Evolutionary conservation across 2,113 vertebrate species (phyloP).

Genomic region (Alligator mississippiensis): DNA sequence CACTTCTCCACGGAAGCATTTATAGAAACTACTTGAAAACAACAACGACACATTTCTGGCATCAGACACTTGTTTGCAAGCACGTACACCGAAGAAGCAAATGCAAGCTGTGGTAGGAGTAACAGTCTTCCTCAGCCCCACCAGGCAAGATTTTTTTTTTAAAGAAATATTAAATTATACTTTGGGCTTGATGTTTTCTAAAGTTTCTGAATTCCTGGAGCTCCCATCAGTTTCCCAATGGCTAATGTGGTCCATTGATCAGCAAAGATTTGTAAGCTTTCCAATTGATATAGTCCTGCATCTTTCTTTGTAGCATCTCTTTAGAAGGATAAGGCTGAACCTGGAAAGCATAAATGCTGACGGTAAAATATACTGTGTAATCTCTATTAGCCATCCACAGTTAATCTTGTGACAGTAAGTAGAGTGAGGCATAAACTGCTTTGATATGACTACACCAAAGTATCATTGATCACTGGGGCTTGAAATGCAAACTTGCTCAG

Average conservation of each 20-base stretch:
- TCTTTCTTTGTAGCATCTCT: conserved; percentile 28
- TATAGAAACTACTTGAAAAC: conserved; percentile 26
- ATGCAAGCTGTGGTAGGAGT: conserved; percentile 16
- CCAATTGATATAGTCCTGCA: not conserved
- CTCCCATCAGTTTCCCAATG: not conserved
- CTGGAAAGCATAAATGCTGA: conserved; percentile 31
- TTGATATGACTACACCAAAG: conserved; percentile 12
- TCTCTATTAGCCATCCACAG: conserved; percentile 33
- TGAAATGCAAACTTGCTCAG: conserved; percentile 33
- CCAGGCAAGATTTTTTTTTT: not conserved
- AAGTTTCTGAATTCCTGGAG: conserved; percentile 22
- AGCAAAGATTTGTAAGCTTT: conserved; percentile 40
- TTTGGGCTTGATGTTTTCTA: conserved; percentile 15
- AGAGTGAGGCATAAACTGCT: conserved; percentile 23
- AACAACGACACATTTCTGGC: conserved; percentile 29
- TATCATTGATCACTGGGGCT: not conserved
- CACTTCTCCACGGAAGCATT: conserved; percentile 34
- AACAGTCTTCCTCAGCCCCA: not conserved
- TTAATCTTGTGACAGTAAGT: conserved; percentile 39
- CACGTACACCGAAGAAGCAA: conserved; percentile 20
- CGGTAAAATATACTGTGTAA: conserved; percentile 23
- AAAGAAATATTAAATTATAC: conserved; percentile 30
- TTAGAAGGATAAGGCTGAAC: conserved; percentile 32
- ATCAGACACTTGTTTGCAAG: not conserved
- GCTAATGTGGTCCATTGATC: conserved; percentile 30